These are phyloP conservation scores for Dryas iulia DNA, from an alignment of 1,140 invertebrate species.

Conservation along the genomic window DNA sequence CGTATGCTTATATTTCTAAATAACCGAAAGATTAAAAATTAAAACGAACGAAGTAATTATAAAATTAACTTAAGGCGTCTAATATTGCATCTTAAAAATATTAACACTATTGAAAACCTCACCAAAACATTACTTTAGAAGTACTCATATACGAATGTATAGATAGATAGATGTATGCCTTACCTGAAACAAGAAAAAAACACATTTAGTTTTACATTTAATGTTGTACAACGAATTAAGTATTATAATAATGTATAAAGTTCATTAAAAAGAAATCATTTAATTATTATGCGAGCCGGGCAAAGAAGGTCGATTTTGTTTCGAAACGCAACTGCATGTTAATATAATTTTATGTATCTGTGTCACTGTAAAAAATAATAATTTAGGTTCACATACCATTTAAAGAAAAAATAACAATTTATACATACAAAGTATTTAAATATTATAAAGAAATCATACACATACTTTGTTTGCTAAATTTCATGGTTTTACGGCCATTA, in stretches of 20 bases:
- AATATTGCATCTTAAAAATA: too few relatives aligned
- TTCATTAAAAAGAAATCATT: slow-evolving; percentile 33
- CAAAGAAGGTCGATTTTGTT: slow-evolving; percentile 56
- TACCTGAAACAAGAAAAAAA: slow-evolving; percentile 49
- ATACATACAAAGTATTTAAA: not conserved
- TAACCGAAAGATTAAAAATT: too few relatives aligned
- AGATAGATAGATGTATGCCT: not conserved
- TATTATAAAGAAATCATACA: not conserved
- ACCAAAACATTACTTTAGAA: slow-evolving; percentile 35
- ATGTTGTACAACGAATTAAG: not conserved
- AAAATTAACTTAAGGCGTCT: too few relatives aligned
- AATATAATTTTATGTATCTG: slow-evolving; percentile 60
- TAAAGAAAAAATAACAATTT: not conserved
- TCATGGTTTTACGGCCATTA: not conserved
- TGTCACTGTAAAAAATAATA: slow-evolving; percentile 50
- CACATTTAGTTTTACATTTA: slow-evolving; percentile 8
- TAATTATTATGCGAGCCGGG: slow-evolving; percentile 36
- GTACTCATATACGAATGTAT: not conserved
- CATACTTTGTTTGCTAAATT: not conserved
- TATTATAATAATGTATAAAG: slow-evolving; percentile 18
- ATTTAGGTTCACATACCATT: not conserved
- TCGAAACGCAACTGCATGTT: slow-evolving; percentile 56
- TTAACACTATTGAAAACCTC: slow-evolving; percentile 33
- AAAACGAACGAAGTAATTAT: too few relatives aligned
- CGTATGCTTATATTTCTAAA: not conserved